Evolutionary conservation across 2,888 invertebrate species (phyloP), one percentile per base, ranked within the genome.

Genomic region (Diplolepis rosae): DNA sequence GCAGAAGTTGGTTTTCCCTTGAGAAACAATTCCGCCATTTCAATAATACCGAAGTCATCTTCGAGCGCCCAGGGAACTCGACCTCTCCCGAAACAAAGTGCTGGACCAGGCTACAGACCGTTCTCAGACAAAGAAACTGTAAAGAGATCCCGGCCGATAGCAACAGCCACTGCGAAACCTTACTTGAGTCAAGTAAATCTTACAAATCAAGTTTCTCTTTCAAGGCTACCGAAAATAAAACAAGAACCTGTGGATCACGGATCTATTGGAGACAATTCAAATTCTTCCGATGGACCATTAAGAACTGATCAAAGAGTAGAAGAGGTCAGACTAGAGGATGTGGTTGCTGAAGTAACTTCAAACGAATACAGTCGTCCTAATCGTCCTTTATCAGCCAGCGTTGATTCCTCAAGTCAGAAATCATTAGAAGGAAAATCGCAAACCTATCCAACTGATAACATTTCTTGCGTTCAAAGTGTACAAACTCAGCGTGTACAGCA

Each of bases 21-120:
- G 39, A 84, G 89, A 68, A 89, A 89, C 77, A 89, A 89, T 76
- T 86, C 89, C 15, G 89, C 88, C 13, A 89, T 89, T 71, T 89
- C 89, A 27, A 89, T 89, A 74, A 89, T 89, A 73, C 89, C 89
- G 24, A 88, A 88, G 78, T 80, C 85, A 4, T 82, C 86, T 2
- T 84, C 82, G 9, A 79, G 81, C 65, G 74, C 80, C 5, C 80
- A 78, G 7, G 77, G 79, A 39, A 74, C 70, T 56, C 83, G 86
- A 28, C 81, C 87, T 13, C 52, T 84, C 11, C 81, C 79, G 50
- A 84, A 84, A 72, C 80, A 85, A 3, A 80, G 79, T 18, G 83
- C 81, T 32, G 84, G 82, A 18, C 77, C 83, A 2, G 83, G 83
- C 70, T 88, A 85, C 70, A 82, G 84, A 30, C 88, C 87, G 2